These are phyloP conservation scores for Caenorhabditis inopinata DNA, from an alignment of 1,140 invertebrate species.

Conservation along the genomic window DNA sequence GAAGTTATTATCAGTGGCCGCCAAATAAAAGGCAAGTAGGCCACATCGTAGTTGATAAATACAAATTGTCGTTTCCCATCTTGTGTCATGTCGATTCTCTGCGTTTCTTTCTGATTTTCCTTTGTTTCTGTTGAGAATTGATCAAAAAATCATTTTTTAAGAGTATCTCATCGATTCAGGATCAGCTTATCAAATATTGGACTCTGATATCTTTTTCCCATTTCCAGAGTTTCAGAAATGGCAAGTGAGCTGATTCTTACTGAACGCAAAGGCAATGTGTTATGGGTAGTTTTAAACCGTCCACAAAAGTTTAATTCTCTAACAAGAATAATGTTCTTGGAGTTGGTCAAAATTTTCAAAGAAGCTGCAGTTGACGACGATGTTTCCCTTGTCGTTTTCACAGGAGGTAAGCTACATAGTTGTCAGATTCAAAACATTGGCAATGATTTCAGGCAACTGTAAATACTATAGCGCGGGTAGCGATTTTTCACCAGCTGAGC, in stretches of 20 bases:
- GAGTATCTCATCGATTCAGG: too few relatives aligned
- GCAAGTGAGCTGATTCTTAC: not conserved
- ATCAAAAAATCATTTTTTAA: too few relatives aligned
- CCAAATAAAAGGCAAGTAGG: not conserved
- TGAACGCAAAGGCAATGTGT: not conserved
- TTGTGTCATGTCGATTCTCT: not conserved
- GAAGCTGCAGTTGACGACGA: conserved; percentile 24
- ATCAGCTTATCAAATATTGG: too few relatives aligned
- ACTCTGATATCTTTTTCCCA: too few relatives aligned
- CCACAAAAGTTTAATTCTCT: conserved; percentile 22
- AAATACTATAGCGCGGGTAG: conserved; percentile 28
- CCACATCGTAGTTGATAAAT: not conserved
- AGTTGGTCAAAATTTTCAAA: not conserved
- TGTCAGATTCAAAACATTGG: not conserved
- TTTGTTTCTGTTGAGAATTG: too few relatives aligned
- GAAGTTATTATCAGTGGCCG: not conserved
- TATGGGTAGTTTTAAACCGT: not conserved
- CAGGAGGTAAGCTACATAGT: not conserved
- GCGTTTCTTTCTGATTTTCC: too few relatives aligned
- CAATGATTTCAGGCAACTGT: not conserved
- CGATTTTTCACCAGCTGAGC: conserved; percentile 32
- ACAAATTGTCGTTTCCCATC: not conserved
- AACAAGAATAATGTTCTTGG: conserved; percentile 19
- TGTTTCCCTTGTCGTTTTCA: conserved; percentile 14
- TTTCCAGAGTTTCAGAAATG: too few relatives aligned